Base-by-base conservation (phyloP, 1,140 invertebrate genomes). In the Agrypnia vestita region DNA sequence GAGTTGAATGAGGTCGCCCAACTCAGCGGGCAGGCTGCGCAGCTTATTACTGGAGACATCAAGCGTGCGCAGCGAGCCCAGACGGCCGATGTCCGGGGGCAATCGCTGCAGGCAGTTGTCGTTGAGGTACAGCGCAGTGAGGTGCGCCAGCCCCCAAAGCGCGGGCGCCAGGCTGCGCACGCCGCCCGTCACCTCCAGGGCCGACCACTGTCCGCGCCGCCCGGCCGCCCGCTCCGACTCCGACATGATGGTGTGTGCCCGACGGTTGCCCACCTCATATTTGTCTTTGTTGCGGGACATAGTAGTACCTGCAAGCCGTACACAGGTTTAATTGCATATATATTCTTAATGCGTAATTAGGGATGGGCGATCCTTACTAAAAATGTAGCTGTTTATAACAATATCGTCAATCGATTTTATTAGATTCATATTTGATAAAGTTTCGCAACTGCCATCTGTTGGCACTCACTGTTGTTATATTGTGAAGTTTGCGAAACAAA, bases 1-100 rank as follows among this genome's bases (percentile, higher is more conserved):
- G 84, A 99, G 93, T 86, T 95, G 93, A 87, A 97, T 95, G 85
- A 99, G 93, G 87, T 99, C 97, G 79, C 98, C 98, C 59, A 99
- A 91, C 91, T 99, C 97, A 61, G 97, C 93, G 80, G 98, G 98
- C 84, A 99, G 90, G 87, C 94, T 96, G 80, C 97, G 92, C 78
- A 99, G 90, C 90, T 98, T 98, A 89, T 99, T 99, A 87, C 93
- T 94, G 83, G 97, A 98, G 80, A 99, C 88, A 90, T 99, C 98
- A 74, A 99, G 90, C 76, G 94, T 93, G 83, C 94, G 93, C 80
- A 99, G 91, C 88, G 96, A 96, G 81, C 91, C 89, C 74, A 99
- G 91, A 84, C 92, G 93, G 84, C 92, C 93, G 83, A 99, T 97
- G 86, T 98, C 97, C 46, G 95, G 87, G 61, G 97, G 97, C 86